These are phyloP conservation scores for Corapipo altera DNA, from an alignment of 2,113 vertebrate genomes.

Conservation along the genomic window DNA sequence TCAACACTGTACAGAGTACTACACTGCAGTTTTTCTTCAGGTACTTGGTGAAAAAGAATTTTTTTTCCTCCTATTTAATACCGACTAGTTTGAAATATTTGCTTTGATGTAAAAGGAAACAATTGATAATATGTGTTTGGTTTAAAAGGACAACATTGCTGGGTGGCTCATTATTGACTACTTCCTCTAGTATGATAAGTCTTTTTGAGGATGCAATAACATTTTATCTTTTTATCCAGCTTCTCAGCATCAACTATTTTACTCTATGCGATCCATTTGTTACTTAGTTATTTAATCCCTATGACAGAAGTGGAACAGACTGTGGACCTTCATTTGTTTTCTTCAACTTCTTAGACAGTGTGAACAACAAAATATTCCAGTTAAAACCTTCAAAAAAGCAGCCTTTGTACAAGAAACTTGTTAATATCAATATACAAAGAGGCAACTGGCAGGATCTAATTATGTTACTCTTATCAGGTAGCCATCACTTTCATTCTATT, in stretches of 20 bases:
- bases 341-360: not conserved
- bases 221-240: not conserved
- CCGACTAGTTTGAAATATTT: not conserved
- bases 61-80: not conserved
- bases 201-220: constrained; percentile 6
- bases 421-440: not conserved
- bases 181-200: constrained; percentile 27
- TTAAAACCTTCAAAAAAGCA: not conserved
- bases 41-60: not conserved
- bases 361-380: not conserved
- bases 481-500: not conserved
- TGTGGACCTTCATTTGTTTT: not conserved
- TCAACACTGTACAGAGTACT: not conserved
- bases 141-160: not conserved
- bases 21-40: not conserved
- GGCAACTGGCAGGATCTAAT: not conserved
- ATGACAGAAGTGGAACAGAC: not conserved
- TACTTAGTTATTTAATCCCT: not conserved
- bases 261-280: not conserved
- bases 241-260: not conserved
- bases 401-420: not conserved
- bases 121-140: not conserved
- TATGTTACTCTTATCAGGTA: not conserved
- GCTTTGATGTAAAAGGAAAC: not conserved
- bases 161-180: constrained; percentile 6